Conservation (phyloP, 2,888 invertebrate genomes). For the Drosophila falleni region DNA sequence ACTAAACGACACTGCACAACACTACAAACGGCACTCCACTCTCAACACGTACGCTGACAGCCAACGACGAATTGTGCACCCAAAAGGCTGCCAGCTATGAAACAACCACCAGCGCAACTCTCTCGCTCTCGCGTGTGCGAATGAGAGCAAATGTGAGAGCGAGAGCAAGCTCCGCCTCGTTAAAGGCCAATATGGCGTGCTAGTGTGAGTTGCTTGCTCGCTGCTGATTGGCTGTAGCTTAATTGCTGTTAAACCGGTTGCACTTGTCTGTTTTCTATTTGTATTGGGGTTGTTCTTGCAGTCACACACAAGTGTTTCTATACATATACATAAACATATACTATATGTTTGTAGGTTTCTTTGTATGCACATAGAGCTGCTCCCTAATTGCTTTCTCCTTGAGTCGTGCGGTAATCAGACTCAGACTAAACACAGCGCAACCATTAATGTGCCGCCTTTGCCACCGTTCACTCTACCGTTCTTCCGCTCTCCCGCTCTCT, state of each 20-base stretch:
- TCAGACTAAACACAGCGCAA: constrained; percentile 63
- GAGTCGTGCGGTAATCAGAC: constrained; percentile 79
- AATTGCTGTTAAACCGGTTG: constrained; percentile 70
- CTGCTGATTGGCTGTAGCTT: constrained; percentile 60
- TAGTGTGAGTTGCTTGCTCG: constrained; percentile 29
- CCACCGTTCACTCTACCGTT: not conserved
- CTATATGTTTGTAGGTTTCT: not conserved
- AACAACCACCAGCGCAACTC: constrained; percentile 57
- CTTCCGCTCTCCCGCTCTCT: not conserved
- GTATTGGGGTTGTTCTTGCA: constrained; percentile 49
- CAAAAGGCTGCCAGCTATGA: constrained; percentile 54
- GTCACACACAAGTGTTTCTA: constrained; percentile 10
- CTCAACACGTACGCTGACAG: constrained; percentile 59
- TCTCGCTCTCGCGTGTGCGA: not conserved
- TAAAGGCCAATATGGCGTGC: constrained; percentile 80
- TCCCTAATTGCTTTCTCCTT: constrained; percentile 82
- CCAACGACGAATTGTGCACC: constrained; percentile 48
- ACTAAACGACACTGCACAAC: not conserved
- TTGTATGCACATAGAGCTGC: constrained; percentile 14
- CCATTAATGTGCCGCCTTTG: constrained; percentile 60
- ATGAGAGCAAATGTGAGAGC: constrained; percentile 13
- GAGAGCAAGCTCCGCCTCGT: constrained; percentile 69
- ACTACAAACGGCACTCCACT: constrained; percentile 8
- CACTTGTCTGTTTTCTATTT: constrained; percentile 51
- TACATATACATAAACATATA: no score